Evolutionary conservation across 1,140 invertebrate genomes (phyloP), one percentile per base, ranked within the genome.

Genomic region (Diorhabda sublineata): DNA sequence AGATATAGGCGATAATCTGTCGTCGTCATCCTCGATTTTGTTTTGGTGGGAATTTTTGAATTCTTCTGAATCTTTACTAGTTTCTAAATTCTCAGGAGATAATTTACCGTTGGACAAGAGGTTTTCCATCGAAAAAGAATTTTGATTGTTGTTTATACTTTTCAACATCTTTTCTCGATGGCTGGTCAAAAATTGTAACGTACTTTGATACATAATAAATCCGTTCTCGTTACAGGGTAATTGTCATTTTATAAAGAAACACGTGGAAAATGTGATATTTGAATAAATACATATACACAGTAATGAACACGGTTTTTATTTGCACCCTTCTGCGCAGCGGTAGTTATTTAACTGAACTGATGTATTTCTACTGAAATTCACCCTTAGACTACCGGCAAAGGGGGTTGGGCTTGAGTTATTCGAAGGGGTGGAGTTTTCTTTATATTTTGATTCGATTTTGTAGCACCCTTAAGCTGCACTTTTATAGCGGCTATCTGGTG

Each of bases 61-160:
- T 60, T 71, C 67, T 9, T 61, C 69, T 5, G 62, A 60, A 47
- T 74, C 69, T 57, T 74, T 70, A 6, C 44, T 71, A 60, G 59
- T 69, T 58, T 77, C 75, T 41, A 75, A 62, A 60, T 73, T 78
- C 69, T 80, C 76, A 60, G 78, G 77, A 4, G 78, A 78, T 41
- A 78, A 72, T 74, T 78, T 80, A 2, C 78, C 77, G 62, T 68
- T 74, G 5, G 76, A 69, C 4, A 80, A 69, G 26, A 81, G 73
- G 67, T 76, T 81, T 63, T 81, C 80, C 79, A 81, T 80, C 58
- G 79, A 79, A 63, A 81, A 81, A 5, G 80, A 73, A 64, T 78
- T 78, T 45, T 79, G 73, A 69, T 76, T 76, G 69, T 80, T 80
- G 61, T 78, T 79, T 3, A 80, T 68, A 60, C 74, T 76, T 64